Evolutionary conservation across 2,113 vertebrate genomes (phyloP), one percentile per base, ranked within the genome.

Genomic region (Motacilla alba): DNA sequence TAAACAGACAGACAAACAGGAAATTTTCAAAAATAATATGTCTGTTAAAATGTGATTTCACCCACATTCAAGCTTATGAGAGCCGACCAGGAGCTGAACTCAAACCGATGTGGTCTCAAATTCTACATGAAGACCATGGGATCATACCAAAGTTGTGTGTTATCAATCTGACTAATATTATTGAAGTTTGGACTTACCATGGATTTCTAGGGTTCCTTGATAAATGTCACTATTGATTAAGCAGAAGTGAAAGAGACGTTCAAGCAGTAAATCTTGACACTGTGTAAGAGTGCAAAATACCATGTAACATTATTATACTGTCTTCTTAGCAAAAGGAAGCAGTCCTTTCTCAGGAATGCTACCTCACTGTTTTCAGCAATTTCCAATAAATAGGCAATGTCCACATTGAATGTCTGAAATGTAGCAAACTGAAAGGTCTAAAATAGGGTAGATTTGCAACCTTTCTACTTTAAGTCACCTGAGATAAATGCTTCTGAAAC

Each of bases 241-340:
- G 15, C 8, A 68, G 30, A 87, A 46, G 7, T 56, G 64, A 55
- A 66, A 74, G 27, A 49, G 18, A 31, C 5, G 27, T 56, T 78
- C n/a, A 47, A 43, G 17, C 11, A 33, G 15, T 44, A 56, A 62
- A 78, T 62, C 28, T 41, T 75, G 76, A 55, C 16, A 14, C 21
- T 15, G 15, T 53, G 15, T n/a, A 52, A 37, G 47, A 50, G 16
- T 87, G 74, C 53, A 68, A 68, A 64, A 73, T 10, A 39, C 4
- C 0, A 0, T 53, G 37, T 63, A 63, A 22, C 2, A 1, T 50
- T 62, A 59, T 50, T 37, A 23, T 33, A 35, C 22, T 27, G 7
- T 37, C 22, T 47, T 69, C 50, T 53, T 44, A 44, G 17, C 8
- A 43, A 23, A 69, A 70, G 10, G 14, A 78, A 70, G 28, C 3